A percentile compares a stretch with the other conserved stretches of the same genome.
phyloP scores from a whole-genome alignment of 2,113 vertebrate species.

The Catagonus wagneri region DNA sequence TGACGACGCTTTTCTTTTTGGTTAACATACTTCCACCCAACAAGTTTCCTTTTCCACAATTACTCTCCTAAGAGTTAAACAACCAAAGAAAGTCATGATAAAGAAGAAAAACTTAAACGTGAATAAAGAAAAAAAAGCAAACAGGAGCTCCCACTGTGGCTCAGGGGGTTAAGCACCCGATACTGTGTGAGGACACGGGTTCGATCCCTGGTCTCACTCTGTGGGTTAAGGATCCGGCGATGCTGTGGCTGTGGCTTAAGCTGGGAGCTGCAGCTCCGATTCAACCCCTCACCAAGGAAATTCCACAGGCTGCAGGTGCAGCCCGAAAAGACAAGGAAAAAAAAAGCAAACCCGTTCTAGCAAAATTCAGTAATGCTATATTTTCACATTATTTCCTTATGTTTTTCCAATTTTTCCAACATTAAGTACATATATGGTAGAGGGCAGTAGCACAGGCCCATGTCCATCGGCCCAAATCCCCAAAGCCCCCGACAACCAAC shows the following conservation, averaged over 20 bases:
- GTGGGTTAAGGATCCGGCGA: no score
- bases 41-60: background rate
- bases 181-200: no score
- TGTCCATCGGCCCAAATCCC: background rate
- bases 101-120: background rate
- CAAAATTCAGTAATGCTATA: background rate
- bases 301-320: no score
- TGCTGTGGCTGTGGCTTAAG: no score
- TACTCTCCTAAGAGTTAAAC: background rate
- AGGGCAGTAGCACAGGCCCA: background rate
- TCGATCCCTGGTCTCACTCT: no score
- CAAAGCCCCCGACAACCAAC: background rate
- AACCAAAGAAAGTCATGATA: background rate
- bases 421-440: fast-evolving
- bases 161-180: no score
- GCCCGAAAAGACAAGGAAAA: background rate
- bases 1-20: background rate
- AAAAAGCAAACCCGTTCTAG: background rate
- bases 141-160: no score
- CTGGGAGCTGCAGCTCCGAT: no score
- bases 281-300: no score
- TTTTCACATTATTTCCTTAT: background rate
- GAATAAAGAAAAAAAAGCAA: background rate
- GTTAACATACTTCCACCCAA: background rate
- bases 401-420: background rate